Conservation (phyloP, 2,797 vertebrate species). For the Ceyx erithaca region DNA sequence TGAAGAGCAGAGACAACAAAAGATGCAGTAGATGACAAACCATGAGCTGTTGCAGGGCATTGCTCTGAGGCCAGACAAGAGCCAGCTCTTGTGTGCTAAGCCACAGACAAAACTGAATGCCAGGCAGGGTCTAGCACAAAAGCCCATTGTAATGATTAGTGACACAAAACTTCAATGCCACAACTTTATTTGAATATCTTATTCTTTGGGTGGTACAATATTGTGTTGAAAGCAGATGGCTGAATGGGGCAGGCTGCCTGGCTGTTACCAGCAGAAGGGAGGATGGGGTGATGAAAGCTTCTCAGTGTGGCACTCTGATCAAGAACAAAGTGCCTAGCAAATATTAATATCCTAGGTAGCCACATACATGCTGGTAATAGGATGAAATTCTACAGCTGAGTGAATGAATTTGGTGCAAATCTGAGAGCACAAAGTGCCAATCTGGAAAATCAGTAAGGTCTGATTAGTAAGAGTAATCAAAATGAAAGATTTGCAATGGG, state of each 20-base stretch:
- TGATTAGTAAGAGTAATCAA: neutral
- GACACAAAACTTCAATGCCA: neutral
- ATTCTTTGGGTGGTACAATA: neutral
- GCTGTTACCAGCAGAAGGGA: neutral
- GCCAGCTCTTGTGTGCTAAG: fast-evolving
- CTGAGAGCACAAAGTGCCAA: fast-evolving
- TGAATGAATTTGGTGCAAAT: neutral
- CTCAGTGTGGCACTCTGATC: neutral
- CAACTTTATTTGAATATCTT: neutral
- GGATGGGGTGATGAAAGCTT: neutral
- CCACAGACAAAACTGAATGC: fast-evolving
- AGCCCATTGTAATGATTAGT: neutral
- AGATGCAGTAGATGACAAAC: neutral
- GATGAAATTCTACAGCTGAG: neutral
- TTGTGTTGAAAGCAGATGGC: neutral
- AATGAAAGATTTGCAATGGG: neutral
- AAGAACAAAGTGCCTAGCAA: neutral
- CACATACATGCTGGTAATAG: fast-evolving
- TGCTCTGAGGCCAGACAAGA: fast-evolving
- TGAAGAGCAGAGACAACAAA: neutral
- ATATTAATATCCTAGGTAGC: neutral
- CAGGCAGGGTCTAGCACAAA: fast-evolving
- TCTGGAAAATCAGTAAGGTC: neutral
- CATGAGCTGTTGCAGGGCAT: fast-evolving
- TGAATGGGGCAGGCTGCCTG: neutral